A percentile compares a stretch with the other conserved stretches of the same genome.
Evolutionary conservation across 2,888 invertebrate genomes (phyloP).

Genomic region (Tinea trinotella): DNA sequence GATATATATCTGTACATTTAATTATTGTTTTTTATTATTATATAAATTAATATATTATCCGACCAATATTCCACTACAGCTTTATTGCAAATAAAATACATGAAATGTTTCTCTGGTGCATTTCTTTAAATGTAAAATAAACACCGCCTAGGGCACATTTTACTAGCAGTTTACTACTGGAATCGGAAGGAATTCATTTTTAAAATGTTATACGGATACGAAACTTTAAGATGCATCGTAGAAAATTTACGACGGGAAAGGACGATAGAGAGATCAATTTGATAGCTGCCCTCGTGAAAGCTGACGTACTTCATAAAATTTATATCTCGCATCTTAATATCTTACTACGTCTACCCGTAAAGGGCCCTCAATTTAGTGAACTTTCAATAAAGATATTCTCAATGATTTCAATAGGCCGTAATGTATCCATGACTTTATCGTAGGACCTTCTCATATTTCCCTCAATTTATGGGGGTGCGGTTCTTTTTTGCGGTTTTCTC

Average conservation of each 20-base stretch:
- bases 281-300: constrained; percentile 17
- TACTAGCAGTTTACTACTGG: constrained; percentile 3
- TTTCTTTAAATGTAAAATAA: background rate
- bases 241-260: constrained; percentile 17
- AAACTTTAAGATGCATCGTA: constrained; percentile 15
- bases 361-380: constrained; percentile 42
- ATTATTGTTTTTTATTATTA: no score
- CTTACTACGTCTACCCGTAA: constrained; percentile 14
- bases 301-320: constrained; percentile 12
- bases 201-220: constrained; percentile 8
- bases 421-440: constrained; percentile 55
- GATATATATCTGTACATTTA: no score
- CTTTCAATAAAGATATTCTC: constrained; percentile 52
- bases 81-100: no score
- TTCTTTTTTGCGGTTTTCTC: constrained; percentile 43
- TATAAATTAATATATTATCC: no score
- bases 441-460: constrained; percentile 46
- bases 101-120: no score
- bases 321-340: constrained; percentile 18
- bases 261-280: constrained; percentile 17
- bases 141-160: constrained; percentile 1
- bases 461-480: constrained; percentile 49
- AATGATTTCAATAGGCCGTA: constrained; percentile 60
- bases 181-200: constrained; percentile 14
- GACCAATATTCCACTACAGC: no score